Conservation (phyloP, 1,140 invertebrate genomes). For the Lithobius niger region DNA sequence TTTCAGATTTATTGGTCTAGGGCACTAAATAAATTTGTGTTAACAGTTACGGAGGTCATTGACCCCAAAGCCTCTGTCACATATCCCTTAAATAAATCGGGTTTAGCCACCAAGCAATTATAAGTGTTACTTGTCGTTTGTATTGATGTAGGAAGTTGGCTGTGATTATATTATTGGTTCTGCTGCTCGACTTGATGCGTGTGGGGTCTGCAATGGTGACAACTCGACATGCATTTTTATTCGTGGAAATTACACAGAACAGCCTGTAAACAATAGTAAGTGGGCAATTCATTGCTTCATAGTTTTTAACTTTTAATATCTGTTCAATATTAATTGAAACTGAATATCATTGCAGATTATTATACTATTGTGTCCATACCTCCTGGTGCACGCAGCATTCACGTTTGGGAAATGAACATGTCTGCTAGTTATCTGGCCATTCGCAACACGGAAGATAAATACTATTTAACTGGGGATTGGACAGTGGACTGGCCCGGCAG, state of each 20-base stretch:
- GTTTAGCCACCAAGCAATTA: not conserved
- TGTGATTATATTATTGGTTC: conserved; percentile 56
- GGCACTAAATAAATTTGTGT: too few species aligned
- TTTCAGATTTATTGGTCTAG: too few species aligned
- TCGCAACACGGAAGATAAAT: conserved; percentile 52
- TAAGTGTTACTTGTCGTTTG: not conserved
- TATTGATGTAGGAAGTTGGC: conserved; percentile 52
- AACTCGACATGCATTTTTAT: conserved; percentile 55
- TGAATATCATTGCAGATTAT: not conserved
- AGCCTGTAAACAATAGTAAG: conserved; percentile 30
- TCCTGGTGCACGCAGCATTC: not conserved
- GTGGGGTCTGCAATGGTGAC: conserved; percentile 51
- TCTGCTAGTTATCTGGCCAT: conserved; percentile 41
- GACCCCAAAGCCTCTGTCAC: too few species aligned
- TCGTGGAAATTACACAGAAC: conserved; percentile 67
- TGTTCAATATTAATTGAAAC: conserved; percentile 1
- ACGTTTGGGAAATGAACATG: conserved; percentile 9
- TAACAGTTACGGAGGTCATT: too few species aligned
- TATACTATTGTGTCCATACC: not conserved
- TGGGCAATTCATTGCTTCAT: not conserved
- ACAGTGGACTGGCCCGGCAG: conserved; percentile 50
- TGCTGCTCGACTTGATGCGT: conserved; percentile 40
- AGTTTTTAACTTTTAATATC: not conserved
- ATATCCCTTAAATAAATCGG: too few species aligned
- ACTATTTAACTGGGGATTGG: conserved; percentile 64